A percentile compares a stretch with the other conserved stretches of the same genome.
Conservation (phyloP, 1,140 invertebrate species). For the Lucilia cuprina region DNA sequence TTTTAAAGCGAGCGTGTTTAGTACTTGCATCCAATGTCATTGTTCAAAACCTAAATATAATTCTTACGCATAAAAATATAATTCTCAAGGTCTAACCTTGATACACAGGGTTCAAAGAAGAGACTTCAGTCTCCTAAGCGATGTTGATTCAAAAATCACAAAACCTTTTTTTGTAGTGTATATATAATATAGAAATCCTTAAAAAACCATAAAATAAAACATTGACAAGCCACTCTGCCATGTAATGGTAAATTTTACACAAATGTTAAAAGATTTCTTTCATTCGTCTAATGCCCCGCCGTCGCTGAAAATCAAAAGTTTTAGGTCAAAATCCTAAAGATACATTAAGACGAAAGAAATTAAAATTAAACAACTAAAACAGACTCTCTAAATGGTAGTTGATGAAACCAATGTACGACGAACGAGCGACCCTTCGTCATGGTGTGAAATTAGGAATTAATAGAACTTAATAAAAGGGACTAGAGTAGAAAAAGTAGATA, state of each 20-base stretch:
- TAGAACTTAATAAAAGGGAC: constrained; percentile 49
- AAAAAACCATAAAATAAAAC: constrained; percentile 41
- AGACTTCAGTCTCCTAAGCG: no score
- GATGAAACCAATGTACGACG: background rate
- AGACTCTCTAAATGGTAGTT: background rate
- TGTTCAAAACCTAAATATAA: no score
- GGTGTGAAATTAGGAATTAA: constrained; percentile 61
- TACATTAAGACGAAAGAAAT: background rate
- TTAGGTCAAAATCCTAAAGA: constrained; percentile 5
- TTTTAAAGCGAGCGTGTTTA: no score
- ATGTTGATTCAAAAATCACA: no score
- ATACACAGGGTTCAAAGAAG: no score
- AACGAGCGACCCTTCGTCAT: constrained; percentile 37
- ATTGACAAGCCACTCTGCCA: constrained; percentile 34
- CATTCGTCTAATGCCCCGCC: background rate
- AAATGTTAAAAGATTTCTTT: background rate
- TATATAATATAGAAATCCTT: background rate
- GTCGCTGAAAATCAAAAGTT: background rate
- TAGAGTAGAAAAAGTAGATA: background rate
- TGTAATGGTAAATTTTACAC: background rate
- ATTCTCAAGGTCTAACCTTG: no score
- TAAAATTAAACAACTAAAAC: background rate
- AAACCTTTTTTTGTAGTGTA: background rate
- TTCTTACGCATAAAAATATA: no score
- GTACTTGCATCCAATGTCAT: no score